phyloP scores from a whole-genome alignment of 2,113 vertebrate species.

The Morone chrysops region DNA sequence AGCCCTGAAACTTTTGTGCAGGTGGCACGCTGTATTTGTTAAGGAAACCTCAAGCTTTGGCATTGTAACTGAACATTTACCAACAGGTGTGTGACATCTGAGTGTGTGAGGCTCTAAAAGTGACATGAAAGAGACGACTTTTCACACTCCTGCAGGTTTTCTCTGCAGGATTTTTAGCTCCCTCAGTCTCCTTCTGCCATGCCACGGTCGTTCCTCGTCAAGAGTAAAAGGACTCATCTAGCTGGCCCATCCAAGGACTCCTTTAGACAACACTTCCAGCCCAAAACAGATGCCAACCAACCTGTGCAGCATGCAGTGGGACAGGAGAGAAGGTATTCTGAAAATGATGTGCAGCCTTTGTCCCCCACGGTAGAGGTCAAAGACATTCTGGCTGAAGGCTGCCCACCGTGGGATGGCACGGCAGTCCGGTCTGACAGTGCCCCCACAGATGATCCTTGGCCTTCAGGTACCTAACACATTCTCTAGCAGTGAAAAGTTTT shows the following conservation, averaged over 20 bases:
- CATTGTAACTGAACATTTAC: constrained; percentile 80
- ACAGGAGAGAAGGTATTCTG: background rate
- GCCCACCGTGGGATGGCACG: constrained; percentile 16
- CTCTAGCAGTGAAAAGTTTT: no score
- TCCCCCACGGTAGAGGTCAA: background rate
- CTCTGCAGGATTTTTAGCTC: constrained; percentile 31
- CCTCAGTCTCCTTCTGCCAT: constrained; percentile 60
- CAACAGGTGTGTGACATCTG: constrained; percentile 73
- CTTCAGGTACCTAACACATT: constrained; percentile 51
- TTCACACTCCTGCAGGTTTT: constrained; percentile 41
- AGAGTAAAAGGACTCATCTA: constrained; percentile 71
- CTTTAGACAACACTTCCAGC: background rate
- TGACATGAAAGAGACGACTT: constrained; percentile 46
- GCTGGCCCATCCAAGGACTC: background rate
- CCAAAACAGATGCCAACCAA: background rate
- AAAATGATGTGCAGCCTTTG: constrained; percentile 15
- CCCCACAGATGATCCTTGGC: constrained; percentile 17
- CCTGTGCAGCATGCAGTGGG: background rate
- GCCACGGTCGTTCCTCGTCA: constrained; percentile 86
- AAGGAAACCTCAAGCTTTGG: constrained; percentile 81
- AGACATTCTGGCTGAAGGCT: constrained; percentile 1
- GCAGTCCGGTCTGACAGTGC: background rate
- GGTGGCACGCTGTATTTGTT: constrained; percentile 66
- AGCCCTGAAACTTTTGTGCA: constrained; percentile 58
- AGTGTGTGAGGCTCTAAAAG: constrained; percentile 18